Evolutionary conservation across 2,888 invertebrate genomes (phyloP).

Genomic region (Agriopis aurantiaria): DNA sequence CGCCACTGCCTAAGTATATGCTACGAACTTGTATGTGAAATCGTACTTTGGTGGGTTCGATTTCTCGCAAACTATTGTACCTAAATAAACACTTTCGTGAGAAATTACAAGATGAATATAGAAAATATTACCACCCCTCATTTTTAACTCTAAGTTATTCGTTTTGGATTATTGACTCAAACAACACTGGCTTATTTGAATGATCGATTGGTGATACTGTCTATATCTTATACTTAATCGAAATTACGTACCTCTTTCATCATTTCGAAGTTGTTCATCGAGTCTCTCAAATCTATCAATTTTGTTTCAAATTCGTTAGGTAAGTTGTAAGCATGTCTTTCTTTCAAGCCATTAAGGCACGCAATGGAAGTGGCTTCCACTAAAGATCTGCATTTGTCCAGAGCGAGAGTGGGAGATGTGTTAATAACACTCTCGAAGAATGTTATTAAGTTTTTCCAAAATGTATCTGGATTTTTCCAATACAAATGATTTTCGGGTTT

Average conservation of each 20-base stretch:
- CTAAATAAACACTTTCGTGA: too few species aligned
- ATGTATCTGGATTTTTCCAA: slow-evolving; percentile 67
- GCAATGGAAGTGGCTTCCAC: slow-evolving; percentile 62
- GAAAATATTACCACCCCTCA: too few species aligned
- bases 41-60: too few species aligned
- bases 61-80: too few species aligned
- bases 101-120: too few species aligned
- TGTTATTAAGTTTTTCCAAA: slow-evolving; percentile 69
- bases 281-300: slow-evolving; percentile 57
- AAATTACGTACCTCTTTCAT: slow-evolving; percentile 55
- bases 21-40: too few species aligned
- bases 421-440: slow-evolving; percentile 70
- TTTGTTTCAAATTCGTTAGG: slow-evolving; percentile 54
- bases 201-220: background rate
- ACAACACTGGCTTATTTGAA: too few species aligned
- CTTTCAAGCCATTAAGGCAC: slow-evolving; percentile 62
- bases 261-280: slow-evolving; percentile 55
- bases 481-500: slow-evolving; percentile 57
- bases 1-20: too few species aligned
- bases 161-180: too few species aligned
- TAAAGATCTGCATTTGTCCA: slow-evolving; percentile 66
- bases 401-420: slow-evolving; percentile 67
- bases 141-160: too few species aligned
- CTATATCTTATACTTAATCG: background rate
- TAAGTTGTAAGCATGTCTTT: slow-evolving; percentile 59